These are phyloP conservation scores for Portunus trituberculatus DNA, from an alignment of 1,140 invertebrate genomes.

Conservation along the genomic window DNA sequence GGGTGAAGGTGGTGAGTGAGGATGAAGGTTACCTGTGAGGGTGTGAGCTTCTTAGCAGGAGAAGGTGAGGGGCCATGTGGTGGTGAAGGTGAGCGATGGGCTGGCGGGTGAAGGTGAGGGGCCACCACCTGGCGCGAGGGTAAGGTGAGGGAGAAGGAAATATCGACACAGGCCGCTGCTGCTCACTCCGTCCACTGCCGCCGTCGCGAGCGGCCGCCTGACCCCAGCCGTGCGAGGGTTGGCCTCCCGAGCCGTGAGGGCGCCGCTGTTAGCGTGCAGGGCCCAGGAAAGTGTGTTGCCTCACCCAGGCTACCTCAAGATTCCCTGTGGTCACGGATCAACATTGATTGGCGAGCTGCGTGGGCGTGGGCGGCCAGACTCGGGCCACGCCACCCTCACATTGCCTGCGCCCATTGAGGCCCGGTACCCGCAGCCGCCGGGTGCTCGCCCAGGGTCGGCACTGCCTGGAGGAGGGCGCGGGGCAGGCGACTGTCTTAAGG, in stretches of 20 bases:
- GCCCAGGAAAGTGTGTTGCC: not conserved
- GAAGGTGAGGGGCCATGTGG: not conserved
- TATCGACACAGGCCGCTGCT: not conserved
- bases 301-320: not conserved
- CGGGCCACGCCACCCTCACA: not conserved
- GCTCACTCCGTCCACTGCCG: not conserved
- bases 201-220: not conserved
- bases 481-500: not conserved
- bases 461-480: not conserved
- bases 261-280: not conserved
- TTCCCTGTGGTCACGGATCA: not conserved
- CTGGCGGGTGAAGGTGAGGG: not conserved
- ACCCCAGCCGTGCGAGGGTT: not conserved
- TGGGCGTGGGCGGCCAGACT: conserved; percentile 1
- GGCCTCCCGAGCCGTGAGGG: not conserved
- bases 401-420: not conserved
- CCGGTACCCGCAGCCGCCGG: too few species aligned
- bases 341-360: not conserved
- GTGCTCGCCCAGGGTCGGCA: not conserved
- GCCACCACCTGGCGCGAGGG: not conserved
- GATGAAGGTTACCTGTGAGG: not conserved
- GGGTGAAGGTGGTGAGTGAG: not conserved
- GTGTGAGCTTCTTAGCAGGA: not conserved
- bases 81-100: not conserved
- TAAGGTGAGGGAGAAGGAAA: not conserved